Conservation (phyloP, 2,797 vertebrate genomes). For the Kryptopterus vitreolus region DNA sequence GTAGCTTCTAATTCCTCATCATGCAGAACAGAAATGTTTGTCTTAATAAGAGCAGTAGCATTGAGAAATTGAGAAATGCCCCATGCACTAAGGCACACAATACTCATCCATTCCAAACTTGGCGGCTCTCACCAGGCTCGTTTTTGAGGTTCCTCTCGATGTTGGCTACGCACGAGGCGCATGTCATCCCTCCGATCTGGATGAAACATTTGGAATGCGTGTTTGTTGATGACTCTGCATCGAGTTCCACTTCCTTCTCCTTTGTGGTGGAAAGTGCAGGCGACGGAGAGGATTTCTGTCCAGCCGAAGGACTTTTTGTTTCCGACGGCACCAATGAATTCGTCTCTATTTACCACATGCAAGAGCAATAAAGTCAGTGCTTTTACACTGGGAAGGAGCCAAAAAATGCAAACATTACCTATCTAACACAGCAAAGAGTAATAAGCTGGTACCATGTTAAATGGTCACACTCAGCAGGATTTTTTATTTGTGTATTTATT, state of each 20-base stretch:
- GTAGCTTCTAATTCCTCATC: background rate
- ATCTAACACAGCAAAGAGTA: background rate
- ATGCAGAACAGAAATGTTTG: background rate
- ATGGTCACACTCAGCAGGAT: background rate
- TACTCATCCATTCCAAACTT: background rate
- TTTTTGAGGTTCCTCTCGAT: conserved; percentile 94
- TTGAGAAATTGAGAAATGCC: background rate
- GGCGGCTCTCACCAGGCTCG: conserved; percentile 82
- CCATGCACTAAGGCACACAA: no score
- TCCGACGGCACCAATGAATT: conserved; percentile 71
- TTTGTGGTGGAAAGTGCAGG: conserved; percentile 54
- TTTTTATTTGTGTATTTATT: background rate
- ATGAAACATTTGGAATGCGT: conserved; percentile 87
- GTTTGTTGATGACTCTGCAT: conserved; percentile 53
- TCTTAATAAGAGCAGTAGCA: background rate
- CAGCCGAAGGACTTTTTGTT: conserved; percentile 53
- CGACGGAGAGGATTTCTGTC: conserved; percentile 49
- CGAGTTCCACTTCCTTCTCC: conserved; percentile 61
- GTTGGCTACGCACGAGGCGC: conserved; percentile 95
- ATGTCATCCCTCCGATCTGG: conserved; percentile 95
- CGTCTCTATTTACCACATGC: conserved; percentile 60
- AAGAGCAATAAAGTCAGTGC: background rate
- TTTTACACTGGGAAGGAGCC: background rate
- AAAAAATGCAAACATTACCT: background rate
- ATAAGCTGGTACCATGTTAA: background rate